Percentiles rank a stretch among this genome's conserved stretches.
Evolutionary conservation across 2,888 invertebrate genomes (phyloP).

Genomic region (Alloplasta piceator): DNA sequence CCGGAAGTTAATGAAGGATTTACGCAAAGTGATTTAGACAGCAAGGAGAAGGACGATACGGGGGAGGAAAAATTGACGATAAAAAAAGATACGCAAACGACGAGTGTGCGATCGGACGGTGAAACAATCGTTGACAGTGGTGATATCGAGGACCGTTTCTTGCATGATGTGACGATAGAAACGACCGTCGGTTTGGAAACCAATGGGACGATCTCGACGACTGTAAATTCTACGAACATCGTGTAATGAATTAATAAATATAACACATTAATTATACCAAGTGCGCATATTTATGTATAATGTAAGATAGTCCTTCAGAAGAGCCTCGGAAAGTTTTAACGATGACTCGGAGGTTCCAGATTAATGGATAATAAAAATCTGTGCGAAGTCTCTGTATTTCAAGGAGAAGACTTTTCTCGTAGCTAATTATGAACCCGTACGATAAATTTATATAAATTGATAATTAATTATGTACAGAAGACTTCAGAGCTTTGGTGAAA

Average conservation of each 20-base stretch:
- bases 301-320: no score
- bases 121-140: not conserved
- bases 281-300: no score
- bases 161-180: slow-evolving; percentile 14
- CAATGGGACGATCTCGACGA: slow-evolving; percentile 13
- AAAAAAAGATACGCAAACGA: not conserved
- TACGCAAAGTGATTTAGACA: not conserved
- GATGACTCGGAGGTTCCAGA: no score
- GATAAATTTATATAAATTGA: no score
- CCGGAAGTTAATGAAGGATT: slow-evolving; percentile 12
- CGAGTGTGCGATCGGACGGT: not conserved
- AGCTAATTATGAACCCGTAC: no score
- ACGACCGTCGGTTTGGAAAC: not conserved
- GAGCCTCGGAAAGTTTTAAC: no score
- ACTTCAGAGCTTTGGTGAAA: no score
- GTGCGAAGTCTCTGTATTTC: no score
- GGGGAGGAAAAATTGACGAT: not conserved
- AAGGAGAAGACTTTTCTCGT: no score
- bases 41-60: not conserved
- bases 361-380: no score
- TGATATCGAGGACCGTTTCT: slow-evolving; percentile 8
- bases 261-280: not conserved
- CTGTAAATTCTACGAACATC: slow-evolving; percentile 25
- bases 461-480: no score
- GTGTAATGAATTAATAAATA: slow-evolving; percentile 42